Evolutionary conservation across 2,888 invertebrate species (phyloP), one percentile per base, ranked within the genome.

Genomic region (Athetis lepigone): DNA sequence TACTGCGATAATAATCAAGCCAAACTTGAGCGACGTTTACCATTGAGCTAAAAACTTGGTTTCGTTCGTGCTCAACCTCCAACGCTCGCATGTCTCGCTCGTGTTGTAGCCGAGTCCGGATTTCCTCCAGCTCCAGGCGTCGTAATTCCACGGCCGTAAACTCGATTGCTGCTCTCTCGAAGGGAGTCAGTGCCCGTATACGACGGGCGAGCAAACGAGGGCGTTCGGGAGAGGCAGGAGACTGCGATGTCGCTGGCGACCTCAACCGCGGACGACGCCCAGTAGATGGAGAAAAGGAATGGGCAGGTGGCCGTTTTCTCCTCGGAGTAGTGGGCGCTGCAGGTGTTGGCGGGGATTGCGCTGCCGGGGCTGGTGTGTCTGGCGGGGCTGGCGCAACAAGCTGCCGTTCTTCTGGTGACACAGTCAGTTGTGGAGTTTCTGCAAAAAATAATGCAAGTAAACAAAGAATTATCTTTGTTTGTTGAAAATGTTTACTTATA

Each of bases 221-320:
- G 55, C 59, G 55, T 59, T 59, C 25, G 59, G 55, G 59, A 75
- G 76, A 60, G 72, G 46, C 27, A 33, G 50, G 19, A 25, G 42
- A 52, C 46, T 55, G 33, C 42, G 47, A n/a, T 54, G 37, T 50
- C 36, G 23, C 50, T 50, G 50, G 50, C 50, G 50, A 50, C 36
- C 37, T 50, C 37, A 50, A 50, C 36, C 49, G 49, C 50, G 25
- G 25, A 16, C 16, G 50, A 39, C 25, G 37, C 25, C 16, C 39
- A 23, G 50, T 2, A 21, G 50, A 25, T 50, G 50, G 39, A 39
- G 50, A 50, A 50, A 16, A 37, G 25, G 39, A 23, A 50, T 23
- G 37, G 50, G 25, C 37, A 25, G 37, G 50, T 50, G 37, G 33
- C 47, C 47, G 50, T 7, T 18, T 50, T 39, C 51, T 16, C 39